phyloP scores from a whole-genome alignment of 2,113 vertebrate species.

The Eudorcas thomsonii region DNA sequence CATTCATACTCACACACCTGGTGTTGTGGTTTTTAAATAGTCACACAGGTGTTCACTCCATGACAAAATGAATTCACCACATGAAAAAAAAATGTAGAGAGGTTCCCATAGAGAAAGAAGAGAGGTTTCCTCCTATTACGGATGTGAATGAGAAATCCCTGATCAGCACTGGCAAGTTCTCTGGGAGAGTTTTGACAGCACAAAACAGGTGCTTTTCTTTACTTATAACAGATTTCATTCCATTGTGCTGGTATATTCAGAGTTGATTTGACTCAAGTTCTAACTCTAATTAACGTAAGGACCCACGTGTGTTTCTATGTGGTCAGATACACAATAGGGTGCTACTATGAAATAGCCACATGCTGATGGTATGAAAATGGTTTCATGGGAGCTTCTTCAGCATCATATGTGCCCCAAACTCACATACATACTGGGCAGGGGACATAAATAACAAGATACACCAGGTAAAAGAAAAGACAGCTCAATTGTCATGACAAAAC shows the following conservation, averaged over 20 bases:
- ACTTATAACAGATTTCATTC: not conserved
- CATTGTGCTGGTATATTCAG: not conserved
- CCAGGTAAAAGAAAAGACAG: not conserved
- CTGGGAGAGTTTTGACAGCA: not conserved
- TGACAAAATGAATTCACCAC: conserved; percentile 38
- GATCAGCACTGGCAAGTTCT: not conserved
- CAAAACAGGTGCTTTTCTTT: not conserved
- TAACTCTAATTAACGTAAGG: not conserved
- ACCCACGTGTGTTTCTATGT: accelerated
- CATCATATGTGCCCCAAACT: not conserved
- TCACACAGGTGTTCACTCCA: conserved; percentile 51
- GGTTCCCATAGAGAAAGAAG: not conserved
- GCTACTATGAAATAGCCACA: not conserved
- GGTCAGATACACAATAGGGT: not conserved
- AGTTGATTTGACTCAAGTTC: not conserved
- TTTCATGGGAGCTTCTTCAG: not conserved
- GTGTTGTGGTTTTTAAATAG: conserved; percentile 39
- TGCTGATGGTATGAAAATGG: not conserved
- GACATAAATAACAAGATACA: not conserved
- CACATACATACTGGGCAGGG: not conserved
- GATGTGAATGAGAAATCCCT: not conserved
- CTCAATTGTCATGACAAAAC: not conserved
- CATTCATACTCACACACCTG: conserved; percentile 2
- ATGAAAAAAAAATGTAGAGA: not conserved
- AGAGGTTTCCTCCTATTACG: not conserved